Evolutionary conservation across 2,888 invertebrate species (phyloP).

Genomic region (Leptothorax acervorum): DNA sequence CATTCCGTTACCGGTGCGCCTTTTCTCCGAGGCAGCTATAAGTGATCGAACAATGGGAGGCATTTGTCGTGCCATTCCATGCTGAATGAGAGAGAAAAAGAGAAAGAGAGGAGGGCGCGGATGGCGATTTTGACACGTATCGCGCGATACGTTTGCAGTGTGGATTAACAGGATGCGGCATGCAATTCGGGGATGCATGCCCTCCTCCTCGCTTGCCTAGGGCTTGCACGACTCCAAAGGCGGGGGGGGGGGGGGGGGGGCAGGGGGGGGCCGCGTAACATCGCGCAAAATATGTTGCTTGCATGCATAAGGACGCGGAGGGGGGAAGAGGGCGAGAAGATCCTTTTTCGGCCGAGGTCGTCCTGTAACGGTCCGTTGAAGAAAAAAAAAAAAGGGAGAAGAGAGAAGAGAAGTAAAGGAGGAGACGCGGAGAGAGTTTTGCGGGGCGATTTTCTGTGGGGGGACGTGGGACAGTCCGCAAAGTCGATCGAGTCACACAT

Average conservation of each 20-base stretch:
- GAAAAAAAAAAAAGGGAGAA: not conserved
- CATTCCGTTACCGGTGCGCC: not conserved
- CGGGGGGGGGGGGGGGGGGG: too few relatives aligned
- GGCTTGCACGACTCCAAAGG: conserved; percentile 26
- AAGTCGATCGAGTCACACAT: conserved; percentile 30
- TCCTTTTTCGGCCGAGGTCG: not conserved
- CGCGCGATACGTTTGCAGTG: conserved; percentile 41
- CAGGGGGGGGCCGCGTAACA: not conserved
- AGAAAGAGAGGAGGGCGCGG: conserved; percentile 2
- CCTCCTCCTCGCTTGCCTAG: conserved; percentile 32
- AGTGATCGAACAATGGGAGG: conserved; percentile 14
- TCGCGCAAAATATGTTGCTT: conserved; percentile 21
- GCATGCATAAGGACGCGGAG: conserved; percentile 30
- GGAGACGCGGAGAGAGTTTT: not conserved
- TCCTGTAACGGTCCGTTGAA: not conserved
- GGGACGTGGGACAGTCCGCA: not conserved
- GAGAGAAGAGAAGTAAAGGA: not conserved
- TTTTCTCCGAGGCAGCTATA: conserved; percentile 24
- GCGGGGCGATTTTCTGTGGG: not conserved
- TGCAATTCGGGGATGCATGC: conserved; percentile 58
- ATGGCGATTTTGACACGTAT: conserved; percentile 15
- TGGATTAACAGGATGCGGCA: conserved; percentile 65
- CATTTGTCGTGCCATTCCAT: conserved; percentile 44
- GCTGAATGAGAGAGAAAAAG: conserved; percentile 40
- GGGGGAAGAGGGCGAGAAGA: not conserved